Evolutionary conservation across 2,113 vertebrate genomes (phyloP).

Genomic region (Aphelocoma coerulescens): DNA sequence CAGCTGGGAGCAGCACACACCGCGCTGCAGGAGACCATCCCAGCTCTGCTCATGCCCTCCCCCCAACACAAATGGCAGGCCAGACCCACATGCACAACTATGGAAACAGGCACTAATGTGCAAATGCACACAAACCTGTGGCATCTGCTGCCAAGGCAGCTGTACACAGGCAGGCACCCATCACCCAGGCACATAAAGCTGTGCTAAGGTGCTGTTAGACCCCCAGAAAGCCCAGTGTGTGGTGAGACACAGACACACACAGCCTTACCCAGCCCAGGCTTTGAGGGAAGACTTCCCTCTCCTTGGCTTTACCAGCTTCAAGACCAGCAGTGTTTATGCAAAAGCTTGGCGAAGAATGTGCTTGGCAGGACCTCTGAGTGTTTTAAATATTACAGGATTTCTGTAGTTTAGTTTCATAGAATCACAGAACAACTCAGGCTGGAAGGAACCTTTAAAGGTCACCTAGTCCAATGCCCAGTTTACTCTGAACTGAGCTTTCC

Average conservation of each 20-base stretch:
- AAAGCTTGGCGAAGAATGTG: neutral
- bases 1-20: neutral
- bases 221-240: neutral
- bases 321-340: neutral
- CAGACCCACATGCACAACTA: neutral
- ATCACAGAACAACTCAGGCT: neutral
- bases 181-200: neutral
- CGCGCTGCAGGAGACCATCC: neutral
- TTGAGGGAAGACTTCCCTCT: neutral
- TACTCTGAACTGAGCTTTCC: neutral
- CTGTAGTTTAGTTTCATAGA: neutral
- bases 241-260: neutral
- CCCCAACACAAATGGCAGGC: fast-evolving
- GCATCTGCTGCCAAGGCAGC: neutral
- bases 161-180: neutral
- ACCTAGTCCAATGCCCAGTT: neutral
- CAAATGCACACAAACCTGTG: neutral
- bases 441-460: neutral
- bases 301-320: neutral
- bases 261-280: neutral
- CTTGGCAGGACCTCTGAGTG: neutral
- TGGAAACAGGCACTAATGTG: neutral
- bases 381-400: neutral
- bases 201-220: neutral
- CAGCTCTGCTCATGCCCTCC: neutral